Base-by-base conservation (phyloP, 2,888 invertebrate genomes). In the Onthophagus sagittarius region DNA sequence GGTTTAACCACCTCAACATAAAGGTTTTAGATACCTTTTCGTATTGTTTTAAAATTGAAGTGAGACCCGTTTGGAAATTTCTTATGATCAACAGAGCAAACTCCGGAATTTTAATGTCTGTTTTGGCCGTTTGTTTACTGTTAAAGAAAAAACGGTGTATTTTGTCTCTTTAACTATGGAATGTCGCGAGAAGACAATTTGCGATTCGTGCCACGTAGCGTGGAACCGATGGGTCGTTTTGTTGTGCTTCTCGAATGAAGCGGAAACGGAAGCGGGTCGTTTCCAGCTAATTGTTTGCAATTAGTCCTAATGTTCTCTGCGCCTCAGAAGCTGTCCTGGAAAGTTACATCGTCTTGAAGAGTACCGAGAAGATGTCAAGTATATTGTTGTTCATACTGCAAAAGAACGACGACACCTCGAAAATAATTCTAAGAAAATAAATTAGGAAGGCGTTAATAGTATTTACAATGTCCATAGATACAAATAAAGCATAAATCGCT, bases 251-350 rank as follows among this genome's bases (percentile, higher is more conserved):
- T 53, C 39, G 39, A 53, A 53, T 53, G 39, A 23, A 23, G 15
- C 23, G 23, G 23, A 31, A 67, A 15, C 23, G 23, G 67, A 67
- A 67, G 31, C 67, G 67, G 31, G 31, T 7, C 31, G 67, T 32
- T 67, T 67, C 67, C 67, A n/a, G 67, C n/a, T 67, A 67, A 67
- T 67, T 23, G 23, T 67, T 67, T 67, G 31, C 67, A 67, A 67
- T 67, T 67, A 67, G 67, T 32, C 67, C 23, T n/a, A 67, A n/a
- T 67, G 39, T 53, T 53, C 39, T 1, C 39, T 53, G 39, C 6
- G 39, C 39, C 39, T 53, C 39, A 7, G 9, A 53, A 53, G 39
- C 39, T 53, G 39, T 53, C 39, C 9, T 7, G 11, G 39, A 53
- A 9, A 11, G 39, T 53, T 53, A 53, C 39, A 53, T 53, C 39